These are phyloP conservation scores for Dasyurus viverrinus DNA, from an alignment of 2,113 vertebrate species.

Conservation along the genomic window DNA sequence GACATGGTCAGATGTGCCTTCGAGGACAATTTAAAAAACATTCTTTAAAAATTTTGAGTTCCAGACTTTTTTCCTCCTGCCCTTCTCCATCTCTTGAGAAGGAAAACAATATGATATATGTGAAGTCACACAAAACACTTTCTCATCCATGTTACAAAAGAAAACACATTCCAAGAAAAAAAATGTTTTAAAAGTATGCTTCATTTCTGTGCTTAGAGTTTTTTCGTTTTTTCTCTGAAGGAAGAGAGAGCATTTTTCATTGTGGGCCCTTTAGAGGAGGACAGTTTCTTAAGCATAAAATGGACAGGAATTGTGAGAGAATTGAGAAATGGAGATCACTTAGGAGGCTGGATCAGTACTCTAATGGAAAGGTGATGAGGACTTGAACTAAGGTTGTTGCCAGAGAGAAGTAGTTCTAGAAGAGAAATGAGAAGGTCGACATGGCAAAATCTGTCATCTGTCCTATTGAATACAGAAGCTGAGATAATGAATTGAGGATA, in stretches of 20 bases:
- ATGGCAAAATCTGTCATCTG: not conserved
- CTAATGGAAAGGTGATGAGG: not conserved
- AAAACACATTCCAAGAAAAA: not conserved
- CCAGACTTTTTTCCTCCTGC: not conserved
- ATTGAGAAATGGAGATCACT: not conserved
- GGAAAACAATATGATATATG: not conserved
- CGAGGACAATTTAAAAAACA: not conserved
- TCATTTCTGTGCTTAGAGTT: not conserved
- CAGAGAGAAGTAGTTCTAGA: no score
- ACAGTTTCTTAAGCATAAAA: not conserved
- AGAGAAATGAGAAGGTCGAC: not conserved
- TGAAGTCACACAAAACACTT: not conserved
- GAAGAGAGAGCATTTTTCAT: not conserved
- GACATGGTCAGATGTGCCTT: not conserved
- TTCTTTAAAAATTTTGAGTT: not conserved
- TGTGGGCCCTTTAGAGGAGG: not conserved
- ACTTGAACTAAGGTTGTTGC: not conserved
- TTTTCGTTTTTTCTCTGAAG: not conserved
- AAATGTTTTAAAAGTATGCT: not conserved
- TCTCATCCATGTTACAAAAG: not conserved
- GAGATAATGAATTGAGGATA: not conserved
- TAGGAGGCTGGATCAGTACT: not conserved
- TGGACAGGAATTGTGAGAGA: not conserved
- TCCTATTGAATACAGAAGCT: not conserved
- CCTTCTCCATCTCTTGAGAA: not conserved